These are phyloP conservation scores for Eurois occulta DNA, from an alignment of 2,888 invertebrate genomes.

Conservation along the genomic window DNA sequence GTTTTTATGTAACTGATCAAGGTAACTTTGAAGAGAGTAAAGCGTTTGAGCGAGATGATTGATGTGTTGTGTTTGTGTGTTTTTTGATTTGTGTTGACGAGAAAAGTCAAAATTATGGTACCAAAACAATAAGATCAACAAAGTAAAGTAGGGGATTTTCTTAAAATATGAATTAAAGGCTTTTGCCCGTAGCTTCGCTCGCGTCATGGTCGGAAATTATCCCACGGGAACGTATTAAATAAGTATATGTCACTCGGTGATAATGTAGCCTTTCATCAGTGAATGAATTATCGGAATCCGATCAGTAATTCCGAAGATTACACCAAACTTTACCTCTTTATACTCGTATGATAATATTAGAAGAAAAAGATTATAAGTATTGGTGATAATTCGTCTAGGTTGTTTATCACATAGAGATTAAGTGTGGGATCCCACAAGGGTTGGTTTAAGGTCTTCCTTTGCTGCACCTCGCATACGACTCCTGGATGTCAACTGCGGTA, in stretches of 20 bases:
- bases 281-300: too few relatives aligned
- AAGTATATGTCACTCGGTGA: too few relatives aligned
- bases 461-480: too few relatives aligned
- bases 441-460: neutral
- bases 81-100: neutral
- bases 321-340: too few relatives aligned
- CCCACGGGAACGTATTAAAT: too few relatives aligned
- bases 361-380: neutral
- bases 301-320: too few relatives aligned
- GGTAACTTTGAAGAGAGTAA: neutral
- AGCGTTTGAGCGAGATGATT: conserved; percentile 20
- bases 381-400: neutral
- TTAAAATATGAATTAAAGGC: neutral
- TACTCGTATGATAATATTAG: neutral
- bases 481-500: neutral
- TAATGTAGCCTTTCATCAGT: too few relatives aligned
- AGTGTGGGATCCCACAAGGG: neutral
- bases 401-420: neutral
- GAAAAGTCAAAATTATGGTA: neutral
- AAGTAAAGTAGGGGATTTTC: neutral
- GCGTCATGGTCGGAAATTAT: too few relatives aligned
- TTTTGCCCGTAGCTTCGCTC: too few relatives aligned
- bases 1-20: conserved; percentile 31
- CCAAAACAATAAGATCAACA: neutral
- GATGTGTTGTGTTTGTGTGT: too few relatives aligned